Conservation (phyloP, 2,797 vertebrate genomes). For the Acanthurus lineatus region DNA sequence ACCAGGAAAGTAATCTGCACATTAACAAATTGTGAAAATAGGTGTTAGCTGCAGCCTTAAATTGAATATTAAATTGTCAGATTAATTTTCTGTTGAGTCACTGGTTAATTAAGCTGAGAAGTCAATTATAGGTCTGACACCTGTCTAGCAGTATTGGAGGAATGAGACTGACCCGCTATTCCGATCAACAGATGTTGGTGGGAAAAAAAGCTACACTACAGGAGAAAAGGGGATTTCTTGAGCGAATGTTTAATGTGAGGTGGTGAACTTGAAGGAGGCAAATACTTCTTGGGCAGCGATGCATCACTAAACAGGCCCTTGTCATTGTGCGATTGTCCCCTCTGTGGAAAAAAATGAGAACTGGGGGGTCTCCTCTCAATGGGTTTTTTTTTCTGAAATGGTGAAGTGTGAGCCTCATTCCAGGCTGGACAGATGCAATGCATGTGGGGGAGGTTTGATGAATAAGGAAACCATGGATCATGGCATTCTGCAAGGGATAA, state of each 20-base stretch:
- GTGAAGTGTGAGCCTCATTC: conserved; percentile 64
- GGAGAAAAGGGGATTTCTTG: conserved; percentile 55
- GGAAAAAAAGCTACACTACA: conserved; percentile 29
- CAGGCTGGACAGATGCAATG: conserved; percentile 73
- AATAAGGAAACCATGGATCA: conserved; percentile 79
- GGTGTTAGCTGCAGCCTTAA: not conserved
- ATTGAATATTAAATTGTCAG: not conserved
- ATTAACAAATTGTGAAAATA: not conserved
- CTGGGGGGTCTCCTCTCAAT: conserved; percentile 70
- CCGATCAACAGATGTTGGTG: conserved; percentile 50
- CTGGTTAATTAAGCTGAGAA: not conserved
- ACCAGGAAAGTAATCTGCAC: not conserved
- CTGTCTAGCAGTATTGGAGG: conserved; percentile 21
- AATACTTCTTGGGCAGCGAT: conserved; percentile 78
- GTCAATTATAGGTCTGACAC: conserved; percentile 35
- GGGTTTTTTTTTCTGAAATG: conserved; percentile 61
- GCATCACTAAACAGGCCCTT: conserved; percentile 75
- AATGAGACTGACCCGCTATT: conserved; percentile 27
- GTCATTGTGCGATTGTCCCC: conserved; percentile 78
- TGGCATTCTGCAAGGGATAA: conserved; percentile 73
- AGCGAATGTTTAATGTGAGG: conserved; percentile 79
- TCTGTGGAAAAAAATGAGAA: conserved; percentile 44
- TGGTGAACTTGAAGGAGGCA: conserved; percentile 77
- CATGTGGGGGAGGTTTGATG: conserved; percentile 73
- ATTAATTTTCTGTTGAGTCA: not conserved